These are phyloP conservation scores for Maconellicoccus hirsutus DNA, from an alignment of 1,140 invertebrate species.

Conservation along the genomic window DNA sequence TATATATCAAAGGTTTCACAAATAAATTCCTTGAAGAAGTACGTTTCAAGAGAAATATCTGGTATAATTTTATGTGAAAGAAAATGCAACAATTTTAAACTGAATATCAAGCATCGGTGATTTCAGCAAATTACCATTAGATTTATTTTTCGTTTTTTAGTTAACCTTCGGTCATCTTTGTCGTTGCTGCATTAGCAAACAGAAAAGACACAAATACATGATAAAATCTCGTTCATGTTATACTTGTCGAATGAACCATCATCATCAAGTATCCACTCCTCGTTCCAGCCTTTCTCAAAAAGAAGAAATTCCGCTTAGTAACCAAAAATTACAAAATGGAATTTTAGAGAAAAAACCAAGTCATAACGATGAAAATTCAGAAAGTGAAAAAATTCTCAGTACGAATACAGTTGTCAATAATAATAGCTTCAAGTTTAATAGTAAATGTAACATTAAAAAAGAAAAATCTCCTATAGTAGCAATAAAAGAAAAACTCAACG, in stretches of 20 bases:
- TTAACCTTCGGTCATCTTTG: constrained; percentile 1
- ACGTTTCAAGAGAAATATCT: too few relatives aligned
- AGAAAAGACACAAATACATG: constrained; percentile 1
- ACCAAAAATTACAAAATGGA: neutral
- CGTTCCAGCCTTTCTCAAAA: constrained; percentile 14
- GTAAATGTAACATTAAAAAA: neutral
- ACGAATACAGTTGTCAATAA: neutral
- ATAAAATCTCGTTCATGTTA: neutral
- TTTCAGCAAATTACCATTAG: neutral
- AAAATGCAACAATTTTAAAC: too few relatives aligned
- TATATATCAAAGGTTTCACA: too few relatives aligned
- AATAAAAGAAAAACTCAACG: constrained; percentile 1
- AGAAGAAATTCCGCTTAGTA: neutral
- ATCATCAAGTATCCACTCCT: neutral
- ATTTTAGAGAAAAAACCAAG: neutral
- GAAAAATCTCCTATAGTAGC: neutral
- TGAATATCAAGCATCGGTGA: too few relatives aligned
- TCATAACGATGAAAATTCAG: neutral
- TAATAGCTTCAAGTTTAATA: neutral
- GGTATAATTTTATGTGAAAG: too few relatives aligned
- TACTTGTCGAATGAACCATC: constrained; percentile 2
- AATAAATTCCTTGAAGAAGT: too few relatives aligned
- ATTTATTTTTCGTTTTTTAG: neutral
- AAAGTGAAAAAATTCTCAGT: neutral
- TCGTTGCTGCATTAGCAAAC: constrained; percentile 5